Evolutionary conservation across 2,888 invertebrate genomes (phyloP), one percentile per base, ranked within the genome.

Genomic region (Trachelus iudaicus): DNA sequence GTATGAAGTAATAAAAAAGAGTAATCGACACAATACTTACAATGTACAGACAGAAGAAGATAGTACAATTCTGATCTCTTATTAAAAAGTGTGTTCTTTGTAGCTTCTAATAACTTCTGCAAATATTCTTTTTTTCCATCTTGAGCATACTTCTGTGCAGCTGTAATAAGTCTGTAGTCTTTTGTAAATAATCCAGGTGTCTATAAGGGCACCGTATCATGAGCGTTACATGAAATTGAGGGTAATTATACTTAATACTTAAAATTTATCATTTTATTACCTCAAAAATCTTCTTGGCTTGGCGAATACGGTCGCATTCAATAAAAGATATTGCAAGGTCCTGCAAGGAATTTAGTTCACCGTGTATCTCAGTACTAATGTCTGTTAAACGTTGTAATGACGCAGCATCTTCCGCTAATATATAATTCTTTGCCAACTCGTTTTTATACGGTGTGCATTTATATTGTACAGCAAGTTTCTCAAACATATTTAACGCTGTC

Each of bases 321-420:
- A 98, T 93, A 89, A 98, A 98, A 1, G 96, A 94, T 73, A 97
- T 93, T 6, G 97, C 96, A 83, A 98, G 93, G 90, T 97, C 97
- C 85, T 96, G 96, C 9, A 98, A 93, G 82, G 97, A 96, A 88
- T 97, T 97, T 69, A 96, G 94, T 92, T 98, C 97, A 4, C 97
- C 97, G 82, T 96, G 95, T 69, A 96, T 93, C 87, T 93, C 92
- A 1, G 96, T 96, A 83, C 95, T 95, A 23, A 97, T 92, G 91
- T 98, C 97, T 0, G 97, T 96, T 30, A 98, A 90, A 91, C 94
- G 94, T 89, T 98, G 97, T n/a, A 98, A 92, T 84, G 94, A 94
- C 0, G 94, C 93, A 0, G 97, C 96, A 90, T 98, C 96, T 90
- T 97, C 97, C 1, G 92, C 92, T 87, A 95, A 93, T 79, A 97